Evolutionary conservation across 2,888 invertebrate species (phyloP).

Genomic region (Rhabditoides inermis): DNA sequence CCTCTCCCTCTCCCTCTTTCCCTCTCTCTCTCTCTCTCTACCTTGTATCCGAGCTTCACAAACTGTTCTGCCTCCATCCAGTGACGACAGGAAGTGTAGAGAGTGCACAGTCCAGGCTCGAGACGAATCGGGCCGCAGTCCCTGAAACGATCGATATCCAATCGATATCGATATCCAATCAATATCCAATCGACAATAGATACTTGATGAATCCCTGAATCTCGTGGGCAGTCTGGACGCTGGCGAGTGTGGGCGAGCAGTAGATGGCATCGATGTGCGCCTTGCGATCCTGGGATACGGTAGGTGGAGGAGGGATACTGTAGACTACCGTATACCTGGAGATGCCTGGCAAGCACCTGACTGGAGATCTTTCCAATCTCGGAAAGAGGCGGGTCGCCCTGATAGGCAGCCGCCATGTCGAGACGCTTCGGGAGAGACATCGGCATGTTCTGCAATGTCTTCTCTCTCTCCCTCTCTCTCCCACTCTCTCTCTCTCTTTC

Average conservation of each 20-base stretch:
- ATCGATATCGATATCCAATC: not conserved
- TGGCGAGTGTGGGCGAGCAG: constrained; percentile 20
- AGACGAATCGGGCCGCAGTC: constrained; percentile 14
- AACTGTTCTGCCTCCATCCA: no score
- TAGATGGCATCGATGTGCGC: constrained; percentile 14
- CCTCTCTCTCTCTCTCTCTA: no score
- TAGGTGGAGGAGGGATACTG: not conserved
- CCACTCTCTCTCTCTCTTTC: constrained; percentile 15
- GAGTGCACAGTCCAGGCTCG: constrained; percentile 16
- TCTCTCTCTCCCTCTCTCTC: constrained; percentile 22
- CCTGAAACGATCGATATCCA: constrained; percentile 1
- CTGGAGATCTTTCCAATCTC: constrained; percentile 20
- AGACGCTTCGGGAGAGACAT: constrained; percentile 17
- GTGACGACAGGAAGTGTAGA: no score
- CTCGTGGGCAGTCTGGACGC: constrained; percentile 23
- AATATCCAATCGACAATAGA: not conserved
- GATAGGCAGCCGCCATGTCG: constrained; percentile 15
- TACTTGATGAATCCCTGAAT: constrained; percentile 11
- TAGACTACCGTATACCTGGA: not conserved
- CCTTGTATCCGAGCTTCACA: no score
- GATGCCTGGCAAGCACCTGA: constrained; percentile 21
- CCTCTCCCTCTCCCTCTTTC: no score
- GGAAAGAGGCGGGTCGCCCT: constrained; percentile 20
- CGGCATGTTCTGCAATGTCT: constrained; percentile 26
- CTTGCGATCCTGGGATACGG: not conserved